Evolutionary conservation across 2,888 invertebrate species (phyloP), one percentile per base, ranked within the genome.

Genomic region (Chrysolina haemoptera): DNA sequence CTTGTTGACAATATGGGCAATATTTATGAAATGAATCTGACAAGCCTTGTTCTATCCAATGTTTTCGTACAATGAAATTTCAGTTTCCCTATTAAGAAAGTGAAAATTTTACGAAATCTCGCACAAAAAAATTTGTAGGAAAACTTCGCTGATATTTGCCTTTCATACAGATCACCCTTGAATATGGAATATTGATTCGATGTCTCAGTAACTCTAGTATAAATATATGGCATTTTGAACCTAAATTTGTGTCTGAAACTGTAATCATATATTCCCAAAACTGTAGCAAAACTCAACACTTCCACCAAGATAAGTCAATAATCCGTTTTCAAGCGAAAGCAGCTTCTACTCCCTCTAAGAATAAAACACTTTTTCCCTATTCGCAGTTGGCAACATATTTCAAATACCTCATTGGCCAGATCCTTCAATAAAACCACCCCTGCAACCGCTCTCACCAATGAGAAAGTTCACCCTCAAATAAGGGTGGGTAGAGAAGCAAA

Each of bases 231-330:
- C 35, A 8, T 6, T 35, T 6, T 35, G 8, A 35, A 35, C 8
- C 8, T 8, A 35, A 35, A 6, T 35, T 35, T 35, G 35, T 35
- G 35, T 6, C 35, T 35, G 18, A 55, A 55, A 11, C 22, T 55
- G 9, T 55, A 35, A 4, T 6, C 35, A 35, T 35, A 35, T 35
- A 35, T 18, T 20, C 10, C 20, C 20, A 12, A 53, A 59, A 59
- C n/a, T 2, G 43, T 20, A 48, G 10, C 74, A 73, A 78, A 78
- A 73, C 74, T 73, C 76, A 73, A 73, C 74, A 73, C 68, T 65
- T 59, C 66, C 20, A 70, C 27, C 40, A 18, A 41, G 53, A 40
- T 18, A 73, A 72, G 77, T 80, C 80, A 76, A 80, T 80, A 80
- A 62, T 76, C 50, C 50, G 22, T 10, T n/a, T 4, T 43, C 69